phyloP scores from a whole-genome alignment of 2,797 vertebrate species.

The Vipera latastei region DNA sequence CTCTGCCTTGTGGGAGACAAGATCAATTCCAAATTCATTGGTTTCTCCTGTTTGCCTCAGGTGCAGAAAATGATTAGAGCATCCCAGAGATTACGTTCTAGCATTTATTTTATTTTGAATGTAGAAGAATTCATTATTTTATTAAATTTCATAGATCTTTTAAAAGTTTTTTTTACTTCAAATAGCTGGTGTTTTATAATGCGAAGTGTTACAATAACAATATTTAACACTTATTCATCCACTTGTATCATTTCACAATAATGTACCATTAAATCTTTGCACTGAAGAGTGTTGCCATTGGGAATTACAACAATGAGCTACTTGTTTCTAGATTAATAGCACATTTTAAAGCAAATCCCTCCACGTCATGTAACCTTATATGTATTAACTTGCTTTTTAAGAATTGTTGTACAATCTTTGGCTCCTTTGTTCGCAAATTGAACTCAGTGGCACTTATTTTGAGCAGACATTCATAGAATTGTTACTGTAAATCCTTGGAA shows the following conservation, averaged over 20 bases:
- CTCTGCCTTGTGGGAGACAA: neutral
- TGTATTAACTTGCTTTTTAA: neutral
- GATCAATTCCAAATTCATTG: neutral
- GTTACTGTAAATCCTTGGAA: neutral
- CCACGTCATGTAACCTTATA: no score
- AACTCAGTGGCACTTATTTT: neutral
- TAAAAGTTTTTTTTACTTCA: neutral
- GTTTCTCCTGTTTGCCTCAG: neutral
- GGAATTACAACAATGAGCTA: neutral
- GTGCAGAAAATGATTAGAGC: neutral
- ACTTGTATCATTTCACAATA: slow-evolving; percentile 16
- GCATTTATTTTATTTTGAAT: neutral
- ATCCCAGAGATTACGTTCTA: neutral
- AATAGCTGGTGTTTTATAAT: neutral
- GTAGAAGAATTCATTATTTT: neutral
- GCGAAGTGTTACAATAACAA: neutral
- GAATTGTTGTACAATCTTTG: neutral
- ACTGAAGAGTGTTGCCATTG: neutral
- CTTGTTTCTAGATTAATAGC: neutral
- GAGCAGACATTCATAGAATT: neutral
- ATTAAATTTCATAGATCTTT: neutral
- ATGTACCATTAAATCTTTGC: neutral
- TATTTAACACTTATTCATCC: slow-evolving; percentile 20
- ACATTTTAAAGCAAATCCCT: neutral
- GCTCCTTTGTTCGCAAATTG: neutral